Evolutionary conservation across 2,888 invertebrate genomes (phyloP), one percentile per base, ranked within the genome.

Genomic region (Lepidochitona cinerea): DNA sequence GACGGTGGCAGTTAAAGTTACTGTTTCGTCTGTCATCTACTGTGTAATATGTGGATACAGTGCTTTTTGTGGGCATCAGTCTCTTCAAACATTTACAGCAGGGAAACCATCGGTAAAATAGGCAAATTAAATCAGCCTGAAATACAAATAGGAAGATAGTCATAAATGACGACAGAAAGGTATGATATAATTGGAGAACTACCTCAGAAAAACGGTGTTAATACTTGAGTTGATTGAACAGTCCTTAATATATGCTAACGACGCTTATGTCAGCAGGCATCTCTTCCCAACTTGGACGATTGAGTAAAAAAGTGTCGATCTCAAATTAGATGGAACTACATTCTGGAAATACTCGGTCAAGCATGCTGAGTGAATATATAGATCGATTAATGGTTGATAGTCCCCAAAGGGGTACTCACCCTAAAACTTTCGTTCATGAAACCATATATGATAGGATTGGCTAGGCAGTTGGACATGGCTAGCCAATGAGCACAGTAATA

Each of bases 391-490:
- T n/a, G n/a, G n/a, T n/a, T n/a, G n/a, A n/a, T n/a, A n/a, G n/a
- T n/a, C n/a, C n/a, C 41, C 18, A 49, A 18, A 49, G 23, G 7
- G 3, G 23, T 4, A 80, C 89, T 80, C 75, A 89, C 89, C 83
- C 88, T 82, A 75, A 89, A 89, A 67, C 87, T 88, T 76, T 89
- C 88, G 74, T 89, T 89, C 71, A 88, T 87, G 79, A 89, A 89
- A 36, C 89, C 87, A 72, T 89, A 89, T 33, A 89, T 87, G 37
- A 89, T 86, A 35, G 89, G 89, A 77, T 89, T 89, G 29, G 87
- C 87, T 72, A 89, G 89, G 71, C 88, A 88, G 78, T 89, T 89
- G 32, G 89, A 87, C 89, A 89, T 89, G 53, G 89, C 89, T 52
- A 89, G 77, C 89, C 89, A 88, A 72, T 89, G 89, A 41, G 83